A percentile compares a stretch with the other conserved stretches of the same genome.
These are phyloP conservation scores for Ectobius pallidus DNA, from an alignment of 2,888 invertebrate genomes.

Conservation along the genomic window DNA sequence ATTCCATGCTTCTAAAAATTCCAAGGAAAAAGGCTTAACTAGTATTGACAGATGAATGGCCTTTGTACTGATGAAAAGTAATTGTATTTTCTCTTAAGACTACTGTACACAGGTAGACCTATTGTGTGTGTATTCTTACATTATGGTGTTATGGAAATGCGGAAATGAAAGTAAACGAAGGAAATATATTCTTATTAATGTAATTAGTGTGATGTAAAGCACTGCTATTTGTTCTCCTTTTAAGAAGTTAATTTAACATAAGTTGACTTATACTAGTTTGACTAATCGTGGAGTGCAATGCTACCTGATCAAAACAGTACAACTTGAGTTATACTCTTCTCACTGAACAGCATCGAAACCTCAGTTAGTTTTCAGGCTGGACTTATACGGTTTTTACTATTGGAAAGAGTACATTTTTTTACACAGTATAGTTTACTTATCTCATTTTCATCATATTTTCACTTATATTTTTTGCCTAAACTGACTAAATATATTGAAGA, in stretches of 20 bases:
- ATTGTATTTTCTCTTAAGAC: background rate
- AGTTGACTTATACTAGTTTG: background rate
- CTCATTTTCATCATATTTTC: background rate
- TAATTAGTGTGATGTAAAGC: background rate
- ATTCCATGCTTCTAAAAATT: background rate
- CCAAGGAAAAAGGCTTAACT: background rate
- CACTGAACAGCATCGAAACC: background rate
- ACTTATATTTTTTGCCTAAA: too few species aligned
- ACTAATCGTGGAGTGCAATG: background rate
- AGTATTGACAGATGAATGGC: background rate
- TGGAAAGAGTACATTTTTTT: background rate
- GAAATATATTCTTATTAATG: background rate
- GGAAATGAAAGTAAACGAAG: background rate
- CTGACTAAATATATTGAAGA: too few species aligned
- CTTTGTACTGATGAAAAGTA: background rate
- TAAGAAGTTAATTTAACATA: background rate
- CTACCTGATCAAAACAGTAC: background rate
- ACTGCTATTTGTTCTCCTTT: background rate
- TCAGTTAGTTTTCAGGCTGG: background rate
- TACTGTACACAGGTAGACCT: too few species aligned
- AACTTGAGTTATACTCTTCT: background rate
- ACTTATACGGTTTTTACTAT: background rate
- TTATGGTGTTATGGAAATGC: too few species aligned
- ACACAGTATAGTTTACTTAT: background rate
- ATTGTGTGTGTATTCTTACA: background rate